Evolutionary conservation across 2,888 invertebrate species (phyloP), one percentile per base, ranked within the genome.

Genomic region (Drosophila neonasuta): DNA sequence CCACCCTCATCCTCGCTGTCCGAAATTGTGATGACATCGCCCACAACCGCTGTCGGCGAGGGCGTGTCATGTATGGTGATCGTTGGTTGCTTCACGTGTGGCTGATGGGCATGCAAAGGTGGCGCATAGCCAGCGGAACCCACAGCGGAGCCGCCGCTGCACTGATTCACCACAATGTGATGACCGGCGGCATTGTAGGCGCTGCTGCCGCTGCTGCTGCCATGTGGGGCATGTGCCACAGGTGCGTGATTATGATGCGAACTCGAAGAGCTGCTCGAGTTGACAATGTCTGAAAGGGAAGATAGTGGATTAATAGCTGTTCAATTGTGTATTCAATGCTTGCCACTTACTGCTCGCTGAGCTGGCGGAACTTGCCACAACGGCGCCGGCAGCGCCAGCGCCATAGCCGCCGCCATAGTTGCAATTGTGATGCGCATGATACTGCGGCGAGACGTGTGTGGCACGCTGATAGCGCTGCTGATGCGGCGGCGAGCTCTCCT

Each of bases 31-130:
- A 99, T 98, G 15, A 74, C 74, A 45, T 74, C 74, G 39, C 75
- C 71, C 8, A 71, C 67, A 80, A 98, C 97, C 61, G 97, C 97
- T 46, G 97, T 96, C 3, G 98, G 98, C 32, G 97, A 97, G 1
- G 98, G 98, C 29, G 98, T 97, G 91, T 98, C 98, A 77, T 97
- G 94, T 86, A 98, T 98, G 61, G 98, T 97, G 89, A 98, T 98
- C 13, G 97, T 97, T 88, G 96, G 97, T 67, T 91, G 90, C 74
- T 90, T 90, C 36, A 90, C 86, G 44, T 64, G 74, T 63, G 76
- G 55, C 56, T 88, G 86, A 57, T 87, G 83, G 32, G 78, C 74
- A 54, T 84, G 77, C 60, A 77, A 63, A 61, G 74, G 83, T 49
- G 72, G 71, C 61, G 41, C 42, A 10, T 54, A 24, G 17, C 59